Evolutionary conservation across 2,797 vertebrate species (phyloP), one percentile per base, ranked within the genome.

Genomic region (Chanos chanos): DNA sequence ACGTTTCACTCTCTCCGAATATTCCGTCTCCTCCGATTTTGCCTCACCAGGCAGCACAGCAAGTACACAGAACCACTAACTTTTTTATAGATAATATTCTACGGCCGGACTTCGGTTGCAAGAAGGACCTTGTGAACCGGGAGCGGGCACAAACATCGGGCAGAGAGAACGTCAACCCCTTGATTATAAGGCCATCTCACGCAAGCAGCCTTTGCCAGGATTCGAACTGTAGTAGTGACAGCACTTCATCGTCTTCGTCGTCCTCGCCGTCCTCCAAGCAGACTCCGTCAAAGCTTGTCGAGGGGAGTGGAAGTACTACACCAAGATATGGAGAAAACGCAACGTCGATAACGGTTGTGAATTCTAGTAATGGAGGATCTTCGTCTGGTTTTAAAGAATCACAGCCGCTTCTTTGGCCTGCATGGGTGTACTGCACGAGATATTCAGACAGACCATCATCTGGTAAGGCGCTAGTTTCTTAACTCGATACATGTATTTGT

Each of bases 361-460:
- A 90, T 43, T 88, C 92, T 49, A 80, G 85, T 75, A 92, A 90
- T 77, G 81, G 80, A 69, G 91, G 84, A n/a, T 85, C 90, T 9
- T 75, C 85, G 53, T 65, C 87, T 55, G 84, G n/a, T n/a, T n/a
- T 82, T 64, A 92, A 89, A 65, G 94, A 98, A 19, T 87, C 88
- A 63, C 92, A 94, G 80, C 91, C 92, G 66, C 75, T 97, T 66
- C 81, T 98, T 49, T 97, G 94, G 94, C 95, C 95, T 76, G 95
- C 95, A 56, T 96, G 95, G 95, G 95, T 98, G 66, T 97, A 96
- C 88, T 98, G 95, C 74, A 98, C 95, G 4, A 91, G 94, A 15
- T 98, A 97, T 81, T 97, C 95, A 79, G 94, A 98, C 86, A 90
- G 95, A 77, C 95, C 95, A 47, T 98, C 95, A 90, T 98, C 94